These are phyloP conservation scores for Tauraco erythrolophus DNA, from an alignment of 2,113 vertebrate genomes.

Conservation along the genomic window DNA sequence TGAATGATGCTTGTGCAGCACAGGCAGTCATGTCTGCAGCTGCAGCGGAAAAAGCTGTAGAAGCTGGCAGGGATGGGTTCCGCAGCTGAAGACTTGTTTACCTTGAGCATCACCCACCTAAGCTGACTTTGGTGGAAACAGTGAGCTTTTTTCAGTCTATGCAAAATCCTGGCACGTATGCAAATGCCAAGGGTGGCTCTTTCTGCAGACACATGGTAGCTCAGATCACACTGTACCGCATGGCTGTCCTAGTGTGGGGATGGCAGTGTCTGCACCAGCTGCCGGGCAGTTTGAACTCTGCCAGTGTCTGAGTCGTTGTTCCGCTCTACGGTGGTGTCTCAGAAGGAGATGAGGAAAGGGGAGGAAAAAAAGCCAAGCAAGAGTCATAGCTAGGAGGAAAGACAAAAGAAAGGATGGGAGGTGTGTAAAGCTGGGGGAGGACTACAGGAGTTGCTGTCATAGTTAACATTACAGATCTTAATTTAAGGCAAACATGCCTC, in stretches of 20 bases:
- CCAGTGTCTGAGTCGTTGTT: fast-evolving
- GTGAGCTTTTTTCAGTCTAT: neutral
- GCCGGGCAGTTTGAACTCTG: neutral
- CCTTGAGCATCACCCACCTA: neutral
- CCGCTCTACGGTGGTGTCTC: fast-evolving
- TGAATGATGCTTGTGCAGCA: neutral
- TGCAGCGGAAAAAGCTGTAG: neutral
- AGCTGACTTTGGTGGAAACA: neutral
- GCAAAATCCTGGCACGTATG: neutral
- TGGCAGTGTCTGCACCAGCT: neutral
- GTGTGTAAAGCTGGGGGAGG: neutral
- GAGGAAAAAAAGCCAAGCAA: fast-evolving
- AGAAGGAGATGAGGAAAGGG: too few relatives aligned
- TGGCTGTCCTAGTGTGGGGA: neutral
- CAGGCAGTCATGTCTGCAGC: neutral
- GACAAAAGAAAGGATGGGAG: neutral
- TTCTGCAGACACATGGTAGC: fast-evolving
- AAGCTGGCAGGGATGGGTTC: neutral
- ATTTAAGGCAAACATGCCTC: neutral
- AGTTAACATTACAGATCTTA: neutral
- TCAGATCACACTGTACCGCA: fast-evolving
- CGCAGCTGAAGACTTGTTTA: neutral
- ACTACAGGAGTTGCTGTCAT: neutral
- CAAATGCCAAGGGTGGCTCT: fast-evolving
- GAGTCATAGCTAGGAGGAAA: neutral